phyloP scores from a whole-genome alignment of 2,888 invertebrate species.

The Torymus tubicola region DNA sequence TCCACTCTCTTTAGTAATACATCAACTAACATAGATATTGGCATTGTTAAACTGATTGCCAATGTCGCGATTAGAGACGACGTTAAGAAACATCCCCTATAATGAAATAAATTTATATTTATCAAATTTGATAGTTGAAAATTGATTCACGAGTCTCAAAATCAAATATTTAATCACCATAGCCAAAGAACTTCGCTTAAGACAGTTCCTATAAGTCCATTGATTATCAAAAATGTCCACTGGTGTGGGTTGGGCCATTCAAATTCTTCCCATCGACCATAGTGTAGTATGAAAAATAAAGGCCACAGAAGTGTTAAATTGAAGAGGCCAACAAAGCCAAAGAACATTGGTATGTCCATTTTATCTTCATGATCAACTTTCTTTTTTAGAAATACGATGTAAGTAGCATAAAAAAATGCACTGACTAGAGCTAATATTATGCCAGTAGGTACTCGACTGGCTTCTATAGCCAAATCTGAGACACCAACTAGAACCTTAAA shows the following conservation, averaged over 20 bases:
- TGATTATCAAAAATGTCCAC: conserved; percentile 87
- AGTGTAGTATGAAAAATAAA: conserved; percentile 91
- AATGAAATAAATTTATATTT: conserved; percentile 63
- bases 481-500: conserved; percentile 86
- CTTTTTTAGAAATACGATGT: conserved; percentile 90
- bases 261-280: conserved; percentile 88
- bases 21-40: conserved; percentile 92
- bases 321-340: conserved; percentile 96
- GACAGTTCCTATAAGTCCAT: conserved; percentile 93
- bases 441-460: conserved; percentile 84
- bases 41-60: conserved; percentile 90
- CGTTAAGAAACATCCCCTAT: conserved; percentile 95
- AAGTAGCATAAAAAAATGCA: conserved; percentile 92
- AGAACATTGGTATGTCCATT: conserved; percentile 96
- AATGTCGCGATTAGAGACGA: conserved; percentile 93
- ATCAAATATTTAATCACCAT: conserved; percentile 79
- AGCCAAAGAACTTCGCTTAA: conserved; percentile 95
- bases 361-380: conserved; percentile 95
- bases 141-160: conserved; percentile 19
- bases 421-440: conserved; percentile 90
- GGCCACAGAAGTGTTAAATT: conserved; percentile 94
- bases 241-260: conserved; percentile 90
- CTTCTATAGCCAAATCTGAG: conserved; percentile 83
- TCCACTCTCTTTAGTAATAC: conserved; percentile 84
- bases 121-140: neutral